These are phyloP conservation scores for Microdon myrmicae DNA, from an alignment of 2,888 invertebrate genomes.

Conservation along the genomic window DNA sequence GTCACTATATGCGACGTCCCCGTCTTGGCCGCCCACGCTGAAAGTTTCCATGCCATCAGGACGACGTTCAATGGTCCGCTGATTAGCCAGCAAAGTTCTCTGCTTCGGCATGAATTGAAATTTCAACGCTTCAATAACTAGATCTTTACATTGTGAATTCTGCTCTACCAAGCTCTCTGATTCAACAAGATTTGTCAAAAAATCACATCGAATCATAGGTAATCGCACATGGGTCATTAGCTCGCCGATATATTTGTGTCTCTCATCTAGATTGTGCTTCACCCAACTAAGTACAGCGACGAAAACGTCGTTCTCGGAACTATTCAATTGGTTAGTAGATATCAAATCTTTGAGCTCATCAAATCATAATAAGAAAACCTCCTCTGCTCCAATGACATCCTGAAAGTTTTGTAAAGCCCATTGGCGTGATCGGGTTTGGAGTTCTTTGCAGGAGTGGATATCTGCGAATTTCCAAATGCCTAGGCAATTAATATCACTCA, in stretches of 20 bases:
- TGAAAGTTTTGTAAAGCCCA: constrained; percentile 77
- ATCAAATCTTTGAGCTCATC: constrained; percentile 75
- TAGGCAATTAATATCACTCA: constrained; percentile 80
- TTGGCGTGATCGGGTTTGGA: constrained; percentile 73
- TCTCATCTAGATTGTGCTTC: constrained; percentile 72
- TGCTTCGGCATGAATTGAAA: constrained; percentile 77
- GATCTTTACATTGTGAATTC: constrained; percentile 73
- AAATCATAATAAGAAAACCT: constrained; percentile 73
- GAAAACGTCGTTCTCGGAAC: constrained; percentile 75
- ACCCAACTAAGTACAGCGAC: constrained; percentile 76
- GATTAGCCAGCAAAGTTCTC: constrained; percentile 71
- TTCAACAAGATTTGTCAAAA: constrained; percentile 75
- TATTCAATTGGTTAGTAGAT: constrained; percentile 74
- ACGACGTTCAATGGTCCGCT: constrained; percentile 72
- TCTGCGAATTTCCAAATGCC: constrained; percentile 78
- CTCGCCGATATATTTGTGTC: constrained; percentile 71
- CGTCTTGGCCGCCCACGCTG: constrained; percentile 73
- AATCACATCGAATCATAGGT: constrained; percentile 74
- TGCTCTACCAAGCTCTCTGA: constrained; percentile 73
- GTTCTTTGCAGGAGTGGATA: constrained; percentile 76
- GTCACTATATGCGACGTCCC: constrained; percentile 77
- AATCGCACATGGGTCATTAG: constrained; percentile 74
- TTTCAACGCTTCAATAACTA: constrained; percentile 75
- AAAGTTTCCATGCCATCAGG: constrained; percentile 75
- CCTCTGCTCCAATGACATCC: constrained; percentile 76